Evolutionary conservation across 2,113 vertebrate genomes (phyloP).

Genomic region (Alouatta palliata): DNA sequence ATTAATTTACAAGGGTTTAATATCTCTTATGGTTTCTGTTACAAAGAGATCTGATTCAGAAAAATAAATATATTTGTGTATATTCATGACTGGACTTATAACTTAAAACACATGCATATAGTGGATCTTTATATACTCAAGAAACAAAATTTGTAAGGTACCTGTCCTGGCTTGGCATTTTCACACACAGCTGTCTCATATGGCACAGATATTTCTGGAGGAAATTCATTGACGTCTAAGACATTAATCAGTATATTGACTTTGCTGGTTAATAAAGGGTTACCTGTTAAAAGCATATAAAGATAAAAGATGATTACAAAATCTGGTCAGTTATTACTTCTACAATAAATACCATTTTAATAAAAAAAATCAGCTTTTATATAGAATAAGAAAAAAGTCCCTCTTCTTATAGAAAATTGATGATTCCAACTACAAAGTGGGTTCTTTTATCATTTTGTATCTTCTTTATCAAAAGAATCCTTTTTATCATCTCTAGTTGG

Average conservation of each 20-base stretch:
- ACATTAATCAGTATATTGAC: conserved; percentile 95
- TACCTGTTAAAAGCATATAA: conserved; percentile 86
- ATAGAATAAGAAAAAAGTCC: neutral
- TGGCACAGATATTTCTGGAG: conserved; percentile 94
- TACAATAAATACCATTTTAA: neutral
- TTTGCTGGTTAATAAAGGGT: conserved; percentile 93
- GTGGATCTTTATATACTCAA: neutral
- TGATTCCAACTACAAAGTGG: neutral
- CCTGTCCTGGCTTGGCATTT: conserved; percentile 95
- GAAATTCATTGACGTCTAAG: conserved; percentile 98
- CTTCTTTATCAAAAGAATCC: too few species aligned
- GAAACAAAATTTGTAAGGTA: conserved; percentile 74
- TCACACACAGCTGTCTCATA: conserved; percentile 97
- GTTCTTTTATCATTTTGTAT: too few species aligned
- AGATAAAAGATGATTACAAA: conserved; percentile 46
- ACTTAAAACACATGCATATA: neutral
- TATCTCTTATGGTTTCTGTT: neutral
- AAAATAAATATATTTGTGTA: neutral
- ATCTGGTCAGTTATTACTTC: neutral
- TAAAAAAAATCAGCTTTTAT: neutral
- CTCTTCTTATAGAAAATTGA: neutral
- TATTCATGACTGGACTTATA: neutral
- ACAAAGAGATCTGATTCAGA: neutral
- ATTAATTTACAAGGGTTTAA: neutral
- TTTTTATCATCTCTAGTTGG: too few species aligned